Evolutionary conservation across 2,797 vertebrate species (phyloP).

Genomic region (Luscinia luscinia): DNA sequence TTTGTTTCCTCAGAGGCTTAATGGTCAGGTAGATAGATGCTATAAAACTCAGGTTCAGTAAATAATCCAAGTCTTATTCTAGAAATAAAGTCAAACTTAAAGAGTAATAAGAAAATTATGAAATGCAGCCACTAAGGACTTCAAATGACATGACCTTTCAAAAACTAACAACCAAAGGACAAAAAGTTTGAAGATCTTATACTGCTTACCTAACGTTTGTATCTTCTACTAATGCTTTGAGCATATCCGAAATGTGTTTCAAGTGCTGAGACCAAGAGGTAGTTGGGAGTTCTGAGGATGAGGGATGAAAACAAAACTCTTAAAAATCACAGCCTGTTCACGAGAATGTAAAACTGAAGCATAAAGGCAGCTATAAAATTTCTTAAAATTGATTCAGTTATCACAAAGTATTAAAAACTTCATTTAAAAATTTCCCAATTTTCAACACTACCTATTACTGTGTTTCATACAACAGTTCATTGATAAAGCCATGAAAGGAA

Average conservation of each 20-base stretch:
- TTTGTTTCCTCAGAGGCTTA: background rate
- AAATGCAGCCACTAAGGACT: background rate
- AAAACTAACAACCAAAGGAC: background rate
- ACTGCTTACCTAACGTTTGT: constrained; percentile 53
- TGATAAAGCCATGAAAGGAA: background rate
- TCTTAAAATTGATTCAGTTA: background rate
- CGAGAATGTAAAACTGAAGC: background rate
- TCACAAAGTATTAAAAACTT: background rate
- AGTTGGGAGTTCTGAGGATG: constrained; percentile 61
- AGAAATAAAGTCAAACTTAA: background rate
- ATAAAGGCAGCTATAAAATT: background rate
- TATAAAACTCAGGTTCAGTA: background rate
- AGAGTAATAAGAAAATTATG: background rate
- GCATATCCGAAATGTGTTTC: constrained; percentile 58
- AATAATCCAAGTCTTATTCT: background rate
- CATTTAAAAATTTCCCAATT: background rate
- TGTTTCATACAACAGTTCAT: background rate
- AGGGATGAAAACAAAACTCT: background rate
- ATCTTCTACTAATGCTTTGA: constrained; percentile 66
- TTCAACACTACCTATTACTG: background rate
- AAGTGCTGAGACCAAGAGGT: constrained; percentile 56
- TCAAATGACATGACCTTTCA: background rate
- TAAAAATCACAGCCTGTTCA: background rate
- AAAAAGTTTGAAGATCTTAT: background rate
- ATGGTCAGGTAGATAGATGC: background rate